Evolutionary conservation across 1,140 invertebrate genomes (phyloP).

Genomic region (Aphelenchoides avenae): DNA sequence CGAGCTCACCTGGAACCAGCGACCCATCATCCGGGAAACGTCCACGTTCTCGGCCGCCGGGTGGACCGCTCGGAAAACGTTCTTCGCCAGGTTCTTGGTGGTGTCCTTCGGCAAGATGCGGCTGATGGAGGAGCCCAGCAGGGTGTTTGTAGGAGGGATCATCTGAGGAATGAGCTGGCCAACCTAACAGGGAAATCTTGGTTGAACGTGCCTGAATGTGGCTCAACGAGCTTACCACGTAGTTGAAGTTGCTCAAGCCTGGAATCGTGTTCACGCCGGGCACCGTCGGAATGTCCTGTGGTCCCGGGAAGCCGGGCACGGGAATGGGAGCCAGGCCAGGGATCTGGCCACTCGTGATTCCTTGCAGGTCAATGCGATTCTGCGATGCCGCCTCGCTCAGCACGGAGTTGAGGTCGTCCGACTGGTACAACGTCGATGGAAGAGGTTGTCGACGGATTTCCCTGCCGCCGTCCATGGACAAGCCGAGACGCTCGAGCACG

Average conservation of each 20-base stretch:
- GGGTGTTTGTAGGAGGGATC: constrained; percentile 59
- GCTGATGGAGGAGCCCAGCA: constrained; percentile 56
- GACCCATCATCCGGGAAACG: constrained; percentile 58
- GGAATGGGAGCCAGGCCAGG: constrained; percentile 58
- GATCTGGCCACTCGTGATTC: constrained; percentile 53
- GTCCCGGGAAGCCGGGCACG: constrained; percentile 56
- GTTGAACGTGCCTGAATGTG: constrained; percentile 6
- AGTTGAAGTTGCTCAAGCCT: constrained; percentile 58
- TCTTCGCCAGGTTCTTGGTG: constrained; percentile 58
- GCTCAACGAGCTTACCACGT: constrained; percentile 41
- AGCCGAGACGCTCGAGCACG: constrained; percentile 40
- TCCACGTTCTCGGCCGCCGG: constrained; percentile 59
- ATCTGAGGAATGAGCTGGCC: constrained; percentile 59
- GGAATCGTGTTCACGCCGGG: constrained; percentile 59
- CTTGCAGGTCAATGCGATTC: constrained; percentile 52
- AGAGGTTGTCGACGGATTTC: constrained; percentile 39
- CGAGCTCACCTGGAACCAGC: constrained; percentile 55
- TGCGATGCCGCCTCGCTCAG: constrained; percentile 38
- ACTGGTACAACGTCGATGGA: constrained; percentile 39
- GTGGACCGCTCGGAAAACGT: constrained; percentile 57
- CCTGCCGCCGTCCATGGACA: constrained; percentile 25
- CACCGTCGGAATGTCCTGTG: constrained; percentile 52
- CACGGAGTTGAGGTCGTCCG: constrained; percentile 40
- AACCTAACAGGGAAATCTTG: constrained; percentile 33
- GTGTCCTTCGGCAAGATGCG: constrained; percentile 57